Base-by-base conservation (phyloP, 1,140 invertebrate genomes). In the Megalonaias nervosa region DNA sequence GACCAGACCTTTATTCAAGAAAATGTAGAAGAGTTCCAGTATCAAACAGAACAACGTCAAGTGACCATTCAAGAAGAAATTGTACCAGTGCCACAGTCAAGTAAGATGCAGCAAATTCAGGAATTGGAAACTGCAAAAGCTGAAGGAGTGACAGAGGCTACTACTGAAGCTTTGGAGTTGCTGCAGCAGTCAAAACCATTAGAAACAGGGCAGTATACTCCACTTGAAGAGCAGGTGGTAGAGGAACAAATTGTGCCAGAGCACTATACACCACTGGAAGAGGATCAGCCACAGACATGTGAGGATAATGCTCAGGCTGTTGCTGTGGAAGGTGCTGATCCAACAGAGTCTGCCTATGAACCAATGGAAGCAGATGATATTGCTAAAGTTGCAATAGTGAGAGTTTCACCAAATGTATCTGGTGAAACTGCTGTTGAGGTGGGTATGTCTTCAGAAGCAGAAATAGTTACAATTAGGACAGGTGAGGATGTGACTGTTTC, bases 191-290 rank as follows among this genome's bases (percentile, higher is more conserved):
- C 38, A 48, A 48, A 48, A 48, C 38, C 38, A 48, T 48, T 48
- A 48, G 38, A 48, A 48, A 48, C 38, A 48, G 38, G 9, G 38
- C 38, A 48, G 38, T 48, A 48, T 48, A 48, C 38, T 48, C 38
- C 38, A 48, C 38, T 48, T 48, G 38, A 48, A 48, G 38, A 48
- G 6, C 38, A 48, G 38, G 70, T 77, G 17, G 65, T 48, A 55
- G 75, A 77, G 26, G 57, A 48, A 67, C 59, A 12, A 5, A 77
- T 77, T 15, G 70, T 71, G 17, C 67, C 75, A 23, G 69, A 71
- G 55, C 61, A 48, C 56, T 77, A 71, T 31, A 77, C 70, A 31
- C 75, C 69, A 16, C 57, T 71, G 13, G 71, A 73, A 31, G 70
- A 64, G 2, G 31, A 67, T 55, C 66, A 67, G 57, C 48, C 38